phyloP scores from a whole-genome alignment of 1,140 invertebrate genomes.

The Drosophila auraria region DNA sequence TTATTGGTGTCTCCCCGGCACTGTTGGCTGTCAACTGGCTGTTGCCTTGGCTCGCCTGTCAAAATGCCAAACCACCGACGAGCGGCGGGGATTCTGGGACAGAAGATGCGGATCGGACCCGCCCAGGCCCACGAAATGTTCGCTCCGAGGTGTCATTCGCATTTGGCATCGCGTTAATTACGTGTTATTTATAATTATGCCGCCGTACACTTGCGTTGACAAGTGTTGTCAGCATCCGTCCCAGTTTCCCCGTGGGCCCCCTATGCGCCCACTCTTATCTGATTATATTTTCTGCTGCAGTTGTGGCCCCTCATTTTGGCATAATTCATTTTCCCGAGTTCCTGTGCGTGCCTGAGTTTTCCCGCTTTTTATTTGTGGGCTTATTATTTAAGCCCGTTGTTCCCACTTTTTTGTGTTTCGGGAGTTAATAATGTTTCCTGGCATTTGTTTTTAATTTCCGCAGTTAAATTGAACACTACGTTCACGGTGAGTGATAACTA shows the following conservation, averaged over 20 bases:
- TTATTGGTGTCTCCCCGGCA: slow-evolving; percentile 52
- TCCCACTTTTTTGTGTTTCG: slow-evolving; percentile 28
- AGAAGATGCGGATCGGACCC: slow-evolving; percentile 13
- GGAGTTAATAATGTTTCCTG: slow-evolving; percentile 55
- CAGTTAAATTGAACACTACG: slow-evolving; percentile 23
- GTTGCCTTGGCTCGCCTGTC: slow-evolving; percentile 60
- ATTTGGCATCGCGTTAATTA: slow-evolving; percentile 81
- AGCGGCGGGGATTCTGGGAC: slow-evolving; percentile 6
- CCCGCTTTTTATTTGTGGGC: slow-evolving; percentile 15
- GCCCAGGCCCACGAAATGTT: slow-evolving; percentile 17
- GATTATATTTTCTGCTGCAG: slow-evolving; percentile 33
- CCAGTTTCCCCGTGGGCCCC: background rate
- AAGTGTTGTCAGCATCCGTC: slow-evolving; percentile 72
- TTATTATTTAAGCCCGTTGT: slow-evolving; percentile 6
- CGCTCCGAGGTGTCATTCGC: slow-evolving; percentile 73
- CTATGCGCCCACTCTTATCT: background rate
- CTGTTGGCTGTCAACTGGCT: slow-evolving; percentile 55
- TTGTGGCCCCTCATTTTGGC: slow-evolving; percentile 28
- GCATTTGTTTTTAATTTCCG: slow-evolving; percentile 58
- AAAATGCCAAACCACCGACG: slow-evolving; percentile 50
- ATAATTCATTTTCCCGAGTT: slow-evolving; percentile 55
- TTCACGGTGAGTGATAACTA: background rate
- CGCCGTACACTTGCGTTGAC: slow-evolving; percentile 76
- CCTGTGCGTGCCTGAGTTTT: slow-evolving; percentile 52
- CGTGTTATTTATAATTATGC: slow-evolving; percentile 83